Evolutionary conservation across 2,113 vertebrate species (phyloP).

Genomic region (Pionites leucogaster): DNA sequence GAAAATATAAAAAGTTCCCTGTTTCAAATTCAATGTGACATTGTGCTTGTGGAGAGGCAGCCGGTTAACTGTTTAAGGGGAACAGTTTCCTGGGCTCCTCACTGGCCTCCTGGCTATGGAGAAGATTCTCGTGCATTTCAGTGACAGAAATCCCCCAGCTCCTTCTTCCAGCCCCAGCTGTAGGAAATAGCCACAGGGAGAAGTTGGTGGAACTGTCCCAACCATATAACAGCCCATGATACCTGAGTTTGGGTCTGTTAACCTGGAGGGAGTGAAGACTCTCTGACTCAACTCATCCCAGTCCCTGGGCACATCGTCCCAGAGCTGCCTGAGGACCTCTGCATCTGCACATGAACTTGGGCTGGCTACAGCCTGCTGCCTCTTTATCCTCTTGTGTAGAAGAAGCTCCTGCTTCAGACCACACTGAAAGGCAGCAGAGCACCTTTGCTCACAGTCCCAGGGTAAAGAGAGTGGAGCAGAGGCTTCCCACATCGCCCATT

Average conservation of each 20-base stretch:
- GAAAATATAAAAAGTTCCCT: slow-evolving; percentile 85
- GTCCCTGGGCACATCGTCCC: not conserved
- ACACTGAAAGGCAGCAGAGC: rapidly evolving
- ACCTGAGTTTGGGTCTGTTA: not conserved
- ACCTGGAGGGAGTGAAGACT: not conserved
- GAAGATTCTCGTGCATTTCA: slow-evolving; percentile 52
- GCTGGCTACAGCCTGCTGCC: not conserved
- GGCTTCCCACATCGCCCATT: not conserved
- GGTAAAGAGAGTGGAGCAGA: not conserved
- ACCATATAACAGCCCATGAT: rapidly evolving
- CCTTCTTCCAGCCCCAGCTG: not conserved
- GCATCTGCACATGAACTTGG: rapidly evolving
- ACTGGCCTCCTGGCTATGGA: slow-evolving; percentile 70
- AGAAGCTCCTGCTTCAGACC: not conserved
- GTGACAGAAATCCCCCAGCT: not conserved
- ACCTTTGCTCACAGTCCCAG: not conserved
- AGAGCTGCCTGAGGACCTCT: not conserved
- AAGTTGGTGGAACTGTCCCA: not conserved
- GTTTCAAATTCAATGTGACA: slow-evolving; percentile 87
- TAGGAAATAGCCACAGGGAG: not conserved
- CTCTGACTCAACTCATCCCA: not conserved
- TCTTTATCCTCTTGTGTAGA: not conserved
- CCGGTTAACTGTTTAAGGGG: slow-evolving; percentile 82
- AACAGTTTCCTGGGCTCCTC: slow-evolving; percentile 73
- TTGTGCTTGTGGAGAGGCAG: slow-evolving; percentile 81